phyloP scores from a whole-genome alignment of 2,888 invertebrate genomes.

The Cantharis nigra region DNA sequence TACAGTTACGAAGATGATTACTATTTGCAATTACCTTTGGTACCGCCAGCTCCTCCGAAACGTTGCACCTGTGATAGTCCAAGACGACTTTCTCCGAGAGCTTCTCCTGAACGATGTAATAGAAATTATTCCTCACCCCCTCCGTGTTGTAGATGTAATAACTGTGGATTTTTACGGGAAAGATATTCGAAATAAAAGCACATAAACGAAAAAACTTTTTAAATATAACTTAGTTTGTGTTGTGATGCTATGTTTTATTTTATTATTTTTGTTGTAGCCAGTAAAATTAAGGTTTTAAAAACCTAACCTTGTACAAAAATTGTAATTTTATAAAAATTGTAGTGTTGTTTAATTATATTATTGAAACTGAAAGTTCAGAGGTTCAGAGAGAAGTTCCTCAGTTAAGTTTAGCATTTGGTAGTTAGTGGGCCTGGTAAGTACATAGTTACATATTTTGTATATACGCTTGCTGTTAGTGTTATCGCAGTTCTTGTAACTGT shows the following conservation, averaged over 20 bases:
- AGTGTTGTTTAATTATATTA: neutral
- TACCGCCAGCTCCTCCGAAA: neutral
- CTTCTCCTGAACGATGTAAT: neutral
- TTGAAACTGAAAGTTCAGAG: too few species aligned
- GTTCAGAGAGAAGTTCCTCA: too few species aligned
- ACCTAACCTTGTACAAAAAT: neutral
- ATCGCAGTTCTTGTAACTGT: too few species aligned
- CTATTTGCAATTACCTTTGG: neutral
- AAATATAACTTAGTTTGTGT: neutral
- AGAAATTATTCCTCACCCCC: neutral
- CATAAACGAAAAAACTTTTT: neutral
- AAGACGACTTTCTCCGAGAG: neutral
- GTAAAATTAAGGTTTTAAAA: neutral
- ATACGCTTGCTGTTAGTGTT: too few species aligned
- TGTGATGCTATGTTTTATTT: neutral
- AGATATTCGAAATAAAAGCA: neutral
- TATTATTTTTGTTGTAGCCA: neutral
- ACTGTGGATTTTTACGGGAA: constrained; percentile 4
- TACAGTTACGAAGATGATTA: constrained; percentile 1
- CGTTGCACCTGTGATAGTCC: constrained; percentile 3
- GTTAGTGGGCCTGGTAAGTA: too few species aligned
- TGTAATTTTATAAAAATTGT: neutral
- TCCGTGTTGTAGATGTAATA: constrained; percentile 4
- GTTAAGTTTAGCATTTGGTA: too few species aligned
- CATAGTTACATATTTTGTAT: too few species aligned